Base-by-base conservation (phyloP, 2,888 invertebrate genomes). In the Drosophila falleni region DNA sequence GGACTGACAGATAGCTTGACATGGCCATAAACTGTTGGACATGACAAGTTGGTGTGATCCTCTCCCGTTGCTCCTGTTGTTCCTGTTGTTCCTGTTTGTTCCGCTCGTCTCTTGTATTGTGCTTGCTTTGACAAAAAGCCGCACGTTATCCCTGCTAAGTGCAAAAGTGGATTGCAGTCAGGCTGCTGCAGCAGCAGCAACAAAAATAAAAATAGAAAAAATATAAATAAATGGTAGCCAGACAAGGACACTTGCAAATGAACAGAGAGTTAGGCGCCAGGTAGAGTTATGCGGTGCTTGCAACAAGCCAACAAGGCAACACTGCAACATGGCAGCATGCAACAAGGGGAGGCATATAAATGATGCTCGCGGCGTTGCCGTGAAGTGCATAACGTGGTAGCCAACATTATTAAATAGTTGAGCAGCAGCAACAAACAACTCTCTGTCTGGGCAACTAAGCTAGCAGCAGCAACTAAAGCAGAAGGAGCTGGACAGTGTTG, bases 11-110 rank as follows among this genome's bases (percentile, higher is more conserved):
- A 8, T 67, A 69, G 41, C 51, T 42, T 89, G 89, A 89, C 87
- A 89, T 62, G 76, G 59, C 76, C 80, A 86, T 86, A 86, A 86
- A 89, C 86, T 82, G 83, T 80, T 78, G 83, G 89, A 87, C 86
- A 88, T 89, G 86, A 87, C 89, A 88, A 88, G 86, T 88, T 87
- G 89, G 78, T 82, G 86, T 78, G 89, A 89, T 86, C 78, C 83
- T 89, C 78, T 79, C 71, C 53, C 37, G 6, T 8, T 29, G 6
- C 35, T 16, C 11, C 35, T 8, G 19, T 9, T 11, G 6, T 11
- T 35, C 4, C n/a, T 0, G 1, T 41, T 15, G 11, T 69, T 47
- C 56, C 35, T 64, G 49, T 42, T 41, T 15, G 11, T 69, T 47
- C 56, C 35, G 66, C 51, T 42, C 46, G 16, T 46, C 61, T 41